Percentiles rank a stretch among this genome's conserved stretches.
These are phyloP conservation scores for Crocuta crocuta DNA, from an alignment of 2,113 vertebrate species.

Conservation along the genomic window DNA sequence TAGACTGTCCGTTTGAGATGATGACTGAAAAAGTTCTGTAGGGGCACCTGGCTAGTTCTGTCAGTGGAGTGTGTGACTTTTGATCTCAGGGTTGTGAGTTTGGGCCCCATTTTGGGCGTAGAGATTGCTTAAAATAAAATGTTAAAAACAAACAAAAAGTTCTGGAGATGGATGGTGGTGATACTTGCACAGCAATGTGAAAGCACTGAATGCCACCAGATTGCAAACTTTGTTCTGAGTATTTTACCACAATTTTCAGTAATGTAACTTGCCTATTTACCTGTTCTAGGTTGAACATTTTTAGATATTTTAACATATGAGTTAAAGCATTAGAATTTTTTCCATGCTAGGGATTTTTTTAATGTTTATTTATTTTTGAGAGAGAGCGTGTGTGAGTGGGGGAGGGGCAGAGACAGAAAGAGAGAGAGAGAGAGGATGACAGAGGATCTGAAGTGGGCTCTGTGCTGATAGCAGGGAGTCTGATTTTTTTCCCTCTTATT, in stretches of 20 bases:
- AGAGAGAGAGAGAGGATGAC: too few species aligned
- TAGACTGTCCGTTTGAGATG: background rate
- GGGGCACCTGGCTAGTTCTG: background rate
- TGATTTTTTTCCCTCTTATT: conserved; percentile 46
- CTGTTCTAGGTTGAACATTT: background rate
- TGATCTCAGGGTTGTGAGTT: background rate
- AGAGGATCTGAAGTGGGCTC: too few species aligned
- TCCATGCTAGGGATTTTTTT: background rate
- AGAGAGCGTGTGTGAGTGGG: too few species aligned
- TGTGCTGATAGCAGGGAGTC: too few species aligned
- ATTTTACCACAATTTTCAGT: background rate
- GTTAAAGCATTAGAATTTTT: background rate
- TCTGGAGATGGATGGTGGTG: background rate
- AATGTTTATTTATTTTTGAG: too few species aligned
- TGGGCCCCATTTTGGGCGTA: background rate
- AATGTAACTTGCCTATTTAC: background rate
- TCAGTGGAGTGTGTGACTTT: background rate
- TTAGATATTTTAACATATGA: background rate
- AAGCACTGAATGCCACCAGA: background rate
- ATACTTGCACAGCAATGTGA: background rate
- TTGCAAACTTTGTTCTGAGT: background rate
- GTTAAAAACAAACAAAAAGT: background rate
- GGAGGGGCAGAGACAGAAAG: too few species aligned
- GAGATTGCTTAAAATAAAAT: background rate
- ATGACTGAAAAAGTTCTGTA: background rate